Evolutionary conservation across 1,140 invertebrate species (phyloP).

Genomic region (Trypoxylus dichotomus): DNA sequence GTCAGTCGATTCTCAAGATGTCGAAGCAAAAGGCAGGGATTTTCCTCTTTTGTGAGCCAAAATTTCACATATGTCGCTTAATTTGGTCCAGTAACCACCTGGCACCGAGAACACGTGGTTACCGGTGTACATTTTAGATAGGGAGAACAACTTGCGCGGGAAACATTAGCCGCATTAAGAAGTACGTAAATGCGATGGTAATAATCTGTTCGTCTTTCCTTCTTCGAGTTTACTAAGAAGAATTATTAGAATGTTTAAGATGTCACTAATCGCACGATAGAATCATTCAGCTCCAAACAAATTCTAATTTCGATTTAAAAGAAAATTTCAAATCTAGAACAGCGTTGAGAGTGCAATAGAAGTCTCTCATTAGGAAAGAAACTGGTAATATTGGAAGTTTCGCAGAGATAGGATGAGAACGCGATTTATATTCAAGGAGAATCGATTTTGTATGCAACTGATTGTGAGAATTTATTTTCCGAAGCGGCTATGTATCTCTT

Average conservation of each 20-base stretch:
- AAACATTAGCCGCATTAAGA: neutral
- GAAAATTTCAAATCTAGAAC: neutral
- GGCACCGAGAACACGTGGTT: conserved; percentile 41
- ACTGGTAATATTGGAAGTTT: neutral
- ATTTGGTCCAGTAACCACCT: conserved; percentile 43
- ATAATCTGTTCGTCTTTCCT: neutral
- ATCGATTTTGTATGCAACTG: neutral
- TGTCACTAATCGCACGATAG: too few relatives aligned
- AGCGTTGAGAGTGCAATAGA: neutral
- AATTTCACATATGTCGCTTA: conserved; percentile 42
- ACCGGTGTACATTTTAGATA: conserved; percentile 26
- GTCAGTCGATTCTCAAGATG: conserved; percentile 23
- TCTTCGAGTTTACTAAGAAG: too few relatives aligned
- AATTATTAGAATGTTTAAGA: too few relatives aligned
- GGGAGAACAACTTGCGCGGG: neutral
- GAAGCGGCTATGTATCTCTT: neutral
- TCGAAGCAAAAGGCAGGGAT: conserved; percentile 30
- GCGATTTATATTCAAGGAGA: conserved; percentile 2
- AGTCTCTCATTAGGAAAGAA: neutral
- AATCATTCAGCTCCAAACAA: neutral
- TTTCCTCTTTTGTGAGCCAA: conserved; percentile 40
- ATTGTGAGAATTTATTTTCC: conserved; percentile 13
- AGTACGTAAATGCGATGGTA: neutral
- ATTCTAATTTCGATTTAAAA: neutral
- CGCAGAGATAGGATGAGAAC: conserved; percentile 13